Evolutionary conservation across 2,797 vertebrate genomes (phyloP), one percentile per base, ranked within the genome.

Genomic region (Babyrousa celebensis): DNA sequence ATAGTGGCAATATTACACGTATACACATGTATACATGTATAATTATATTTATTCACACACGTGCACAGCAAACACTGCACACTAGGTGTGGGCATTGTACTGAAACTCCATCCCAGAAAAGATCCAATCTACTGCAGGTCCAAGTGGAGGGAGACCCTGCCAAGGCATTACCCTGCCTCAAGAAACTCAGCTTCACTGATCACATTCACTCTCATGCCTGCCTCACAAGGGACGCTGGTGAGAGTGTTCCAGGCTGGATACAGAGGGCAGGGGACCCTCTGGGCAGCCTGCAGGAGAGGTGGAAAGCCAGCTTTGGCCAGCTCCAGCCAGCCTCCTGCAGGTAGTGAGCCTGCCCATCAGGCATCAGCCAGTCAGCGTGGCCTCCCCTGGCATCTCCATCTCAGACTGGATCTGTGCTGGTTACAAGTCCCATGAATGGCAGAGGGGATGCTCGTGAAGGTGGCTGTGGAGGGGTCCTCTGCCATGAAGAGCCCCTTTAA

Each of bases 331-430:
- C 0, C 96, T 98, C 17, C 98, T 99, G 25, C 99, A 99, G 97
- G 98, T 99, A 75, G 98, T 99, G 97, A 99, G 99, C 0, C 80
- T 99, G 3, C 99, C 99, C 99, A 99, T 99, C 4, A 99, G 99
- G 29, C 97, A 98, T 0, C 98, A 98, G 77, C 48, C 54, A 0
- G 97, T 0, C 95, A 48, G 9, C 43, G 9, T 48, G 43, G 43
- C 43, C 43, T 6, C 43, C 43, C 43, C 43, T 48, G 43, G 43
- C 43, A 48, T 48, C 99, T 85, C 98, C 95, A 99, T 99, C 0
- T 98, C 99, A 97, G 99, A 99, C 97, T 99, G 99, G 99, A 99
- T 99, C 98, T 99, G 99, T 85, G 99, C 99, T 32, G 99, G 99
- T 95, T 89, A 96, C 96, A 98, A 97, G 16, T 98, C 99, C 98